Conservation (phyloP, 2,888 invertebrate species). For the Latrodectus elegans region DNA sequence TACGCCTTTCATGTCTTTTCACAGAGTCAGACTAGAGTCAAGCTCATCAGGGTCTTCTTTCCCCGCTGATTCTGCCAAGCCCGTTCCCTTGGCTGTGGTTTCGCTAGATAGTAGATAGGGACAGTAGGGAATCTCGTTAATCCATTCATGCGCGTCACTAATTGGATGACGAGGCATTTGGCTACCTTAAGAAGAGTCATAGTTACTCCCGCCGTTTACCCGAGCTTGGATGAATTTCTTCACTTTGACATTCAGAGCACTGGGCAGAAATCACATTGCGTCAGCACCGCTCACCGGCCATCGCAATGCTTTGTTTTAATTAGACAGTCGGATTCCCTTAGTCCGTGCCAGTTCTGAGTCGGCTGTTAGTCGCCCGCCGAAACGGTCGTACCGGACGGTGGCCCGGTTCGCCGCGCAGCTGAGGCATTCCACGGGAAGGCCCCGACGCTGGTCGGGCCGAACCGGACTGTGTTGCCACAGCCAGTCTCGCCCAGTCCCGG, state of each 20-base stretch:
- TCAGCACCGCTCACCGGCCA: conserved; percentile 74
- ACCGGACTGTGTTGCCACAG: background rate
- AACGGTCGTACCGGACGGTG: conserved; percentile 47
- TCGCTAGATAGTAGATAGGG: too few species aligned
- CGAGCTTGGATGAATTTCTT: conserved; percentile 76
- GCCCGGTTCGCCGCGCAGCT: conserved; percentile 72
- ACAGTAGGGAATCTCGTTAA: conserved; percentile 58
- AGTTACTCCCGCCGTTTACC: too few species aligned
- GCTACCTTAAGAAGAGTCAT: too few species aligned
- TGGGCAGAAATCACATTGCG: conserved; percentile 77
- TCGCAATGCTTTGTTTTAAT: conserved; percentile 77
- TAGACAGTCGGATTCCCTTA: conserved; percentile 77
- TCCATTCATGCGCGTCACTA: conserved; percentile 65
- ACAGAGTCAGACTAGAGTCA: conserved; percentile 80
- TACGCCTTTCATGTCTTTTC: conserved; percentile 81
- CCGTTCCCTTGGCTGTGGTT: too few species aligned
- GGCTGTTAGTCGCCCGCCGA: conserved; percentile 64
- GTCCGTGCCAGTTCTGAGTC: conserved; percentile 75
- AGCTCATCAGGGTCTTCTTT: conserved; percentile 79
- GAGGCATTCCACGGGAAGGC: conserved; percentile 73
- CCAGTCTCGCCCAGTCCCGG: conserved; percentile 73
- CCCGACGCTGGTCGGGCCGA: conserved; percentile 72
- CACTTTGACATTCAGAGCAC: conserved; percentile 77
- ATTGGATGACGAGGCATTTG: conserved; percentile 51
- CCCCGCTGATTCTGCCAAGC: conserved; percentile 75